Percentiles rank a stretch among this genome's conserved stretches.
These are phyloP conservation scores for Salvator merianae DNA, from an alignment of 2,113 vertebrate species.

Conservation along the genomic window DNA sequence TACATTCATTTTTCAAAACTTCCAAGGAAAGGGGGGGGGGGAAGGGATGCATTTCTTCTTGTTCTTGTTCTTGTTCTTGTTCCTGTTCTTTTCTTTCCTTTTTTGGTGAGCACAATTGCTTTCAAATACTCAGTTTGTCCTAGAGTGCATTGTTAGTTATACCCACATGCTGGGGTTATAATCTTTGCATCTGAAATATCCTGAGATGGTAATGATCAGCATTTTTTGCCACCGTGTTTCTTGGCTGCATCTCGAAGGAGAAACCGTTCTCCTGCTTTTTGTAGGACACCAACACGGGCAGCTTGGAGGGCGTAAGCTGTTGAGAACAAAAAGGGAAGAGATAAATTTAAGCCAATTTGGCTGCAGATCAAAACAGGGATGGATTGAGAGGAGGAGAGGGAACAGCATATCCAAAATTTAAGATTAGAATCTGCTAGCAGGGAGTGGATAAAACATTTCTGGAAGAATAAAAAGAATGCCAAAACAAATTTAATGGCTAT, in stretches of 20 bases:
- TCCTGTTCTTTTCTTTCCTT: constrained; percentile 42
- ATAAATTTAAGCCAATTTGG: too few species aligned
- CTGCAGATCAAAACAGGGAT: background rate
- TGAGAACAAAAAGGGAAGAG: constrained; percentile 62
- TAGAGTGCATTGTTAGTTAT: constrained; percentile 50
- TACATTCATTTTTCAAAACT: background rate
- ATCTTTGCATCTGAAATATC: constrained; percentile 72
- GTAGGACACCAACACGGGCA: constrained; percentile 80
- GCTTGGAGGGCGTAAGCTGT: constrained; percentile 72
- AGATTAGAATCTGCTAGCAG: constrained; percentile 33
- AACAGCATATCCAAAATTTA: constrained; percentile 49
- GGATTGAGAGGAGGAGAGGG: too few species aligned
- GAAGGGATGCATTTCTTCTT: background rate
- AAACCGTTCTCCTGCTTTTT: constrained; percentile 76
- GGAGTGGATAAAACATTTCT: constrained; percentile 36
- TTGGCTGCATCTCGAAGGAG: constrained; percentile 64
- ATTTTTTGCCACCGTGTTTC: constrained; percentile 66
- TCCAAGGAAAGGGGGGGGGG: background rate
- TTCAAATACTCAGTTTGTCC: constrained; percentile 38
- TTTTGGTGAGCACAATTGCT: constrained; percentile 42
- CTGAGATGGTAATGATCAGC: constrained; percentile 75
- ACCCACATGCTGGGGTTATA: constrained; percentile 33
- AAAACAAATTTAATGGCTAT: constrained; percentile 63
- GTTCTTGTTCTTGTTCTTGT: background rate
- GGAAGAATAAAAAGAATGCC: constrained; percentile 58